Conservation (phyloP, 2,888 invertebrate genomes). For the Melinopterus prodromus region DNA sequence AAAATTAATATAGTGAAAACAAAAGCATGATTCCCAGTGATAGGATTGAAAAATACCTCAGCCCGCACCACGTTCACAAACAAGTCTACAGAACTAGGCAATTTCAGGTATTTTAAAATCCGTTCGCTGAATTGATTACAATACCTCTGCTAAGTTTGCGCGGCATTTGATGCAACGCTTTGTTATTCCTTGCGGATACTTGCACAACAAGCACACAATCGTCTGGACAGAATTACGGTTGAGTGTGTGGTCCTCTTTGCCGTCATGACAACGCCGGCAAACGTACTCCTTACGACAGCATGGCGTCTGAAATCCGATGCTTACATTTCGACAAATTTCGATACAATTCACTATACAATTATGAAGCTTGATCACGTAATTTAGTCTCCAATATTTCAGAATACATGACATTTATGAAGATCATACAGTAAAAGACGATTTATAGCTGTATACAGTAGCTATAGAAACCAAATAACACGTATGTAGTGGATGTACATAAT, state of each 20-base stretch:
- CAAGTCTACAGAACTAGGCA: too few relatives aligned
- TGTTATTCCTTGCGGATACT: slow-evolving; percentile 76
- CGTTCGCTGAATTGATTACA: background rate
- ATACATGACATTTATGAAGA: too few relatives aligned
- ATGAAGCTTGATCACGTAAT: background rate
- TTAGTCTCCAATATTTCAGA: background rate
- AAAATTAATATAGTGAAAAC: too few relatives aligned
- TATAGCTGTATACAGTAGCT: too few relatives aligned
- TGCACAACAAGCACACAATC: slow-evolving; percentile 78
- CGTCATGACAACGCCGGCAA: slow-evolving; percentile 86
- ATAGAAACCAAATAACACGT: background rate
- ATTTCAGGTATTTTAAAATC: background rate
- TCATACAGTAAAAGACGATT: too few relatives aligned
- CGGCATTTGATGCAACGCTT: slow-evolving; percentile 75
- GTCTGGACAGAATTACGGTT: slow-evolving; percentile 78
- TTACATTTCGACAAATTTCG: too few relatives aligned
- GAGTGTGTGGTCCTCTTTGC: slow-evolving; percentile 78
- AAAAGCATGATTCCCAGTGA: too few relatives aligned
- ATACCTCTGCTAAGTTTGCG: slow-evolving; percentile 75
- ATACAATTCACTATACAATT: too few relatives aligned
- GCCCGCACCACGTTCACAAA: too few relatives aligned
- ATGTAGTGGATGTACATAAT: background rate
- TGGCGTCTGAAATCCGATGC: slow-evolving; percentile 69
- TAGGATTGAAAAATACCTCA: too few relatives aligned
- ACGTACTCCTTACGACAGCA: slow-evolving; percentile 84